Percentiles rank a stretch among this genome's conserved stretches.
phyloP scores from a whole-genome alignment of 2,797 vertebrate genomes.

The Chloroceryle amazona region DNA sequence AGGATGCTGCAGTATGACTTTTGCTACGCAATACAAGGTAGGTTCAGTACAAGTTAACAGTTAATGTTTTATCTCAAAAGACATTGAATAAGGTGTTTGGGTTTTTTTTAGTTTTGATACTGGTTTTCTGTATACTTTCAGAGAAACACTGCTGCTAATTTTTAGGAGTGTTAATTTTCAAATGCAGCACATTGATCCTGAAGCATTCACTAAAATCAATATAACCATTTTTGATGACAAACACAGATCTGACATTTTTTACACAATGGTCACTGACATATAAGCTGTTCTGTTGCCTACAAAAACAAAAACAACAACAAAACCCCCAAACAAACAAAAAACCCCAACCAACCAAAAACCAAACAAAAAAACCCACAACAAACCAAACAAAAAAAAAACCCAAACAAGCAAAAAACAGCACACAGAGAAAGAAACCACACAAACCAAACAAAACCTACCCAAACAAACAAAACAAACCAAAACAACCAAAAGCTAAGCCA shows the following conservation, averaged over 20 bases:
- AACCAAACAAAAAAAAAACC: no score
- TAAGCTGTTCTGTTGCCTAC: neutral
- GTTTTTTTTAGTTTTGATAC: neutral
- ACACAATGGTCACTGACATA: neutral
- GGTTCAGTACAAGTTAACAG: neutral
- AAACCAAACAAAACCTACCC: no score
- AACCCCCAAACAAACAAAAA: no score
- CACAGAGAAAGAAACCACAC: no score
- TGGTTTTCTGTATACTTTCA: neutral
- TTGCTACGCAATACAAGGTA: slow-evolving; percentile 82
- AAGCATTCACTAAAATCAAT: slow-evolving; percentile 46
- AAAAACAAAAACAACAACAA: neutral
- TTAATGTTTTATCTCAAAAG: neutral
- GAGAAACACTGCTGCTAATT: neutral
- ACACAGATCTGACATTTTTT: neutral
- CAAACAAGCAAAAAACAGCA: neutral
- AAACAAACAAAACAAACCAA: neutral
- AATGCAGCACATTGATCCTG: neutral
- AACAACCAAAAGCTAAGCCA: neutral
- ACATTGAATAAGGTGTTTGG: neutral
- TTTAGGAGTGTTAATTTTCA: slow-evolving; percentile 24
- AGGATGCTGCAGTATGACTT: slow-evolving; percentile 79
- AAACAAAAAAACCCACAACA: no score
- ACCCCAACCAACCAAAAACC: neutral
- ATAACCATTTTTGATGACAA: slow-evolving; percentile 28